These are phyloP conservation scores for Tragelaphus eurycerus DNA, from an alignment of 2,797 vertebrate genomes.

Conservation along the genomic window DNA sequence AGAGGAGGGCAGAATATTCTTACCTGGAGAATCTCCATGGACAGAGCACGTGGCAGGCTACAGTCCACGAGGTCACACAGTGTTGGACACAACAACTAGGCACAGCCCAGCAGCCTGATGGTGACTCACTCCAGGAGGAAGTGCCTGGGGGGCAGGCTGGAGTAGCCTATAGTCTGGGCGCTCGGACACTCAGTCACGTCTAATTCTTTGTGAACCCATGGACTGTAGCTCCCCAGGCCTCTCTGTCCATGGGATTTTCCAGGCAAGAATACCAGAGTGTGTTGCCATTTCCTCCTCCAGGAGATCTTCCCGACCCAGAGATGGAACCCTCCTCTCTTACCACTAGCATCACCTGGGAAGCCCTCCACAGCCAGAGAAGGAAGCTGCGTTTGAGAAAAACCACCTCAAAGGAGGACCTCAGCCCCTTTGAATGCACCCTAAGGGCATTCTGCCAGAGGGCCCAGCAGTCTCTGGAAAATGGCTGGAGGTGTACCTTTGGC, in stretches of 20 bases:
- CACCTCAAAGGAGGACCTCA: background rate
- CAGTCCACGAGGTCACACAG: background rate
- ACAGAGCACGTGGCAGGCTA: background rate
- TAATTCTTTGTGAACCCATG: background rate
- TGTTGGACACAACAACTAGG: accelerated
- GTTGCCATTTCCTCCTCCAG: background rate
- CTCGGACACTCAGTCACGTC: background rate
- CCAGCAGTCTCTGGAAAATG: background rate
- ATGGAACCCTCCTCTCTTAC: background rate
- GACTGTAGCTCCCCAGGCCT: background rate
- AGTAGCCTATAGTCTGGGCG: background rate
- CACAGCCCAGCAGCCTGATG: background rate
- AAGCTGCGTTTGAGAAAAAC: background rate
- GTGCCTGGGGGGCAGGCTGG: background rate
- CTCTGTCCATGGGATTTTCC: background rate
- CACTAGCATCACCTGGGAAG: background rate
- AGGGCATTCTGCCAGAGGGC: background rate
- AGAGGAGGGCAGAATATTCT: background rate
- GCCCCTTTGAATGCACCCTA: background rate
- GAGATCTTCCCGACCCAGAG: background rate
- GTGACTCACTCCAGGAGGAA: background rate
- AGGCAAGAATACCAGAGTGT: background rate
- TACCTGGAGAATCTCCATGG: background rate
- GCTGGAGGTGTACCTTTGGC: background rate
- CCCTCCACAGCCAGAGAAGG: background rate